phyloP scores from a whole-genome alignment of 2,113 vertebrate species.

The Silurus glanis region DNA sequence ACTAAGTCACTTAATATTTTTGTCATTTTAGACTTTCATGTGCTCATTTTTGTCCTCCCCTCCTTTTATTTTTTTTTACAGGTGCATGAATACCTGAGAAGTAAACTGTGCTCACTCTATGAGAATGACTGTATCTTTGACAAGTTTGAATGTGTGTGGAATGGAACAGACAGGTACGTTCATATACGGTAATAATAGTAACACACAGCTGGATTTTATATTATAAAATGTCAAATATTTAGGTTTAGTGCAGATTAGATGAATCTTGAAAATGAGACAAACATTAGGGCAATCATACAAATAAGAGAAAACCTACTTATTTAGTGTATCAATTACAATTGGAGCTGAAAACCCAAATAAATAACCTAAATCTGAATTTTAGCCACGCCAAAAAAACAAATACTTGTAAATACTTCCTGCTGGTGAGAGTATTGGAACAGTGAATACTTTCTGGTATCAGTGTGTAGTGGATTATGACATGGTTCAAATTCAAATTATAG shows the following conservation, averaged over 20 bases:
- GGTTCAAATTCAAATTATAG: too few relatives aligned
- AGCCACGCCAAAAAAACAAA: too few relatives aligned
- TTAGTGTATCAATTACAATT: not conserved
- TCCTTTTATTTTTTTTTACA: slow-evolving; percentile 47
- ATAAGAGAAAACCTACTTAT: not conserved
- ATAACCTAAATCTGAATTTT: not conserved
- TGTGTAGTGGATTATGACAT: too few relatives aligned
- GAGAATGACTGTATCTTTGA: slow-evolving; percentile 93
- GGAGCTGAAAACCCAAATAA: not conserved
- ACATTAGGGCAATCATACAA: not conserved
- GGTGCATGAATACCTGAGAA: slow-evolving; percentile 90
- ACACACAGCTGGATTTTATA: not conserved
- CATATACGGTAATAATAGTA: not conserved
- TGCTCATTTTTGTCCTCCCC: not conserved
- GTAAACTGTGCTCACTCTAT: slow-evolving; percentile 87
- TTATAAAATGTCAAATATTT: not conserved
- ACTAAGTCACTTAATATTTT: not conserved
- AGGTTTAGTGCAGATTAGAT: not conserved
- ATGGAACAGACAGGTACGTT: slow-evolving; percentile 86
- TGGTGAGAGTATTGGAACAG: too few relatives aligned
- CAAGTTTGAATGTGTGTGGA: slow-evolving; percentile 92
- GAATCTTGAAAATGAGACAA: not conserved
- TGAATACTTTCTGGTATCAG: too few relatives aligned
- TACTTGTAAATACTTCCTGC: too few relatives aligned
- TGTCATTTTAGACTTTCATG: not conserved